These are phyloP conservation scores for Agriopis leucophaearia DNA, from an alignment of 2,888 invertebrate species.

Conservation along the genomic window DNA sequence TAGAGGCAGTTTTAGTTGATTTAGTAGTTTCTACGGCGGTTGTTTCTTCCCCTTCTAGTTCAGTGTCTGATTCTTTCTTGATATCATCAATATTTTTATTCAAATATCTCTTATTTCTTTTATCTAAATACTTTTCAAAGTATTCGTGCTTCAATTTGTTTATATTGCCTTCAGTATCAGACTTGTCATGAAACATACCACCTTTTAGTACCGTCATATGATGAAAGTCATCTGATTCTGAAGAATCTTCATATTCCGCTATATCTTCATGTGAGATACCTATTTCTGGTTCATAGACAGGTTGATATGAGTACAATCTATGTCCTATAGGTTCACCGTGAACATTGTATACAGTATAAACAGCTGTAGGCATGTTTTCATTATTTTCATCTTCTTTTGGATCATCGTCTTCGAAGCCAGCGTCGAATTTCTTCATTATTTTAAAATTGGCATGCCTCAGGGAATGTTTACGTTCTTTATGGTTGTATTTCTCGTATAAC, in stretches of 20 bases:
- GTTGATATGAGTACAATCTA: conserved; percentile 79
- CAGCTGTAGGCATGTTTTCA: conserved; percentile 76
- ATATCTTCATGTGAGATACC: conserved; percentile 63
- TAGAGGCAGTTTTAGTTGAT: conserved; percentile 52
- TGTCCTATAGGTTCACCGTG: conserved; percentile 83
- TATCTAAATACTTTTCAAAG: conserved; percentile 79
- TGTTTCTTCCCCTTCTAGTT: conserved; percentile 62
- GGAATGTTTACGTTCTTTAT: conserved; percentile 73
- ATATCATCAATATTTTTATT: conserved; percentile 63
- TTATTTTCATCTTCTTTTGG: conserved; percentile 61
- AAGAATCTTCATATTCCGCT: conserved; percentile 64
- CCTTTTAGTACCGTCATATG: conserved; percentile 79
- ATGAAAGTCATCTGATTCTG: conserved; percentile 66
- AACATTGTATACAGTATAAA: conserved; percentile 80
- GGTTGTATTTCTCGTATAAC: conserved; percentile 81
- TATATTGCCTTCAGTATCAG: conserved; percentile 65
- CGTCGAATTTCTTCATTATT: conserved; percentile 79
- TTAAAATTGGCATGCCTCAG: conserved; percentile 80
- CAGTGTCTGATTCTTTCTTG: conserved; percentile 62
- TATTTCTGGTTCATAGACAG: conserved; percentile 78
- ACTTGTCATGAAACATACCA: conserved; percentile 70
- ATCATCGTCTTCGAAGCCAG: conserved; percentile 68
- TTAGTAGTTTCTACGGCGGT: conserved; percentile 56
- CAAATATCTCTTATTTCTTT: conserved; percentile 74
- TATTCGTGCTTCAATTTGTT: conserved; percentile 79